Evolutionary conservation across 2,888 invertebrate species (phyloP).

Genomic region (Plagodis dolabraria): DNA sequence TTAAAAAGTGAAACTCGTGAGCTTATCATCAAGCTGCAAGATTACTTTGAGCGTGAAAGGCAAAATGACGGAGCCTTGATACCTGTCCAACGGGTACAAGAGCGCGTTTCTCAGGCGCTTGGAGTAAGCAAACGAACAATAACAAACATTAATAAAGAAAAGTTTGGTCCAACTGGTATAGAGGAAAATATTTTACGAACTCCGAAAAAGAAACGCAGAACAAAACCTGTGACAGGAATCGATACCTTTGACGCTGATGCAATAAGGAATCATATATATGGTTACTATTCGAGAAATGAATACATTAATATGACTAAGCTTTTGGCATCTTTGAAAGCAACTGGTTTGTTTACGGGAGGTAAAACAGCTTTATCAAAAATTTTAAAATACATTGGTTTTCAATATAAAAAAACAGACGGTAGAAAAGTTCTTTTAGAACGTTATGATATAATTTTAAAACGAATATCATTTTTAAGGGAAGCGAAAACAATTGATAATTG

Average conservation of each 20-base stretch:
- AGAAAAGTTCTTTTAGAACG: background rate
- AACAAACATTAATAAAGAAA: conserved; percentile 3
- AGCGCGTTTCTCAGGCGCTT: conserved; percentile 4
- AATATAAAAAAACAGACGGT: conserved; percentile 1
- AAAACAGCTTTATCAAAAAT: background rate
- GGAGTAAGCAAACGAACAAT: conserved; percentile 5
- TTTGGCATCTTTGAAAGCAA: background rate
- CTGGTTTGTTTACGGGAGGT: background rate
- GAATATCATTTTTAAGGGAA: background rate
- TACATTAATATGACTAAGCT: background rate
- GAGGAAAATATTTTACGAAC: background rate
- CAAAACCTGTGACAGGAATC: background rate
- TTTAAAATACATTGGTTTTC: conserved; percentile 4
- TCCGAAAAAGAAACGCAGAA: conserved; percentile 2
- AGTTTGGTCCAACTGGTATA: conserved; percentile 3
- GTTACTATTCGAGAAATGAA: background rate
- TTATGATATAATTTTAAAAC: background rate
- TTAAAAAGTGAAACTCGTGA: too few species aligned
- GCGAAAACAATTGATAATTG: background rate
- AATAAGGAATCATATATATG: background rate
- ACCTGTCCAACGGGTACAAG: background rate
- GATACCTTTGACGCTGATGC: background rate
- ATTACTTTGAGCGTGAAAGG: too few species aligned
- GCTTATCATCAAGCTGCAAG: too few species aligned
- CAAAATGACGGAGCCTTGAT: background rate